Base-by-base conservation (phyloP, 2,888 invertebrate genomes). In the Aporophyla lueneburgensis region DNA sequence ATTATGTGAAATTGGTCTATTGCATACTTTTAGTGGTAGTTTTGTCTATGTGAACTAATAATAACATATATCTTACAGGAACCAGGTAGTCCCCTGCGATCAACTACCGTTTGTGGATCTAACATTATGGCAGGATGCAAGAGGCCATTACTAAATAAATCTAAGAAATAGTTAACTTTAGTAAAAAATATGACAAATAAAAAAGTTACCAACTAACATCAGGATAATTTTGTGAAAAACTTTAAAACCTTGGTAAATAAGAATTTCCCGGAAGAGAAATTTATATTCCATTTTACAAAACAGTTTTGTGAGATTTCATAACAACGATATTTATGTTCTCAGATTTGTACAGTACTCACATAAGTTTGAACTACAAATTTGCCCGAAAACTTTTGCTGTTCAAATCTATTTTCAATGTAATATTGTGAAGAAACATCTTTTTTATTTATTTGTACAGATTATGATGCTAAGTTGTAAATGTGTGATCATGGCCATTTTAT, bases 1-100 rank as follows among this genome's bases (percentile, higher is more conserved):
- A 33, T 33, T 33, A 33, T 3, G 3, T 2, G 1, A 33, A 33
- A 33, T 33, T 33, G 33, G 3, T 33, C 3, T 33, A 3, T 33
- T 33, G 33, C 3, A 33, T 33, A 33, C 33, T 33, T 33, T 33
- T 33, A 33, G 33, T 33, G 33, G 33, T 33, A 33, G 33, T 33
- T 33, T 33, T 33, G 33, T 33, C 33, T 33, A 33, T 33, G 33
- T 33, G 33, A 33, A 33, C 33, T 33, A 33, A 33, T 33, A 33
- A 33, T 33, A 33, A 33, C 33, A 33, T 33, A 33, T 33, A 33
- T 78, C 80, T 93, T 93, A 19, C 94, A 97, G 97, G 68, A 97
- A 97, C 90, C 94, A 95, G 62, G 89, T 97, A n/a, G 94, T 96
- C 43, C 93, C 96, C 0, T 97, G 97, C 86, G 89, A 93, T 2